A percentile compares a stretch with the other conserved stretches of the same genome.
phyloP scores from a whole-genome alignment of 2,797 vertebrate genomes.

The Ctenopoma kingsleyae region DNA sequence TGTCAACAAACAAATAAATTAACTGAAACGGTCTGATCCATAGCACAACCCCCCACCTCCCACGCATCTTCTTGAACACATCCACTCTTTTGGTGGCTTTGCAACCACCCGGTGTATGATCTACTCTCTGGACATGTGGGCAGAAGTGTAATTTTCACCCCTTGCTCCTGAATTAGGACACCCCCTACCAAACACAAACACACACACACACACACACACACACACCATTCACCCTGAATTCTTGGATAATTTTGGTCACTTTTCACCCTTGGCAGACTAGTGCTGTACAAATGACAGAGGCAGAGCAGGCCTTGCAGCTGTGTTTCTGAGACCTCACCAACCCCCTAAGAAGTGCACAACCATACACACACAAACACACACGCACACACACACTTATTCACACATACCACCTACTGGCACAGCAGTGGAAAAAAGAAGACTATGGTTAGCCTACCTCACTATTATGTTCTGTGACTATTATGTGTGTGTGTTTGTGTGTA shows the following conservation, averaged over 20 bases:
- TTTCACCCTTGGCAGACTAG: slow-evolving; percentile 70
- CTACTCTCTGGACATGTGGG: slow-evolving; percentile 87
- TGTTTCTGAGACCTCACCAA: slow-evolving; percentile 64
- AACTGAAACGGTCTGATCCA: neutral
- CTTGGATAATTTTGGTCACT: slow-evolving; percentile 72
- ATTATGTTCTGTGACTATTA: slow-evolving; percentile 58
- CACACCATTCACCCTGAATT: slow-evolving; percentile 43
- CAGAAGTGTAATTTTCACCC: slow-evolving; percentile 92
- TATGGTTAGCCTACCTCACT: slow-evolving; percentile 54
- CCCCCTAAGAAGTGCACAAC: slow-evolving; percentile 44
- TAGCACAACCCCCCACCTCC: neutral
- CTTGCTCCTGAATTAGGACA: slow-evolving; percentile 64
- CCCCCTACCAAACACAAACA: slow-evolving; percentile 27
- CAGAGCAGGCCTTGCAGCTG: slow-evolving; percentile 72
- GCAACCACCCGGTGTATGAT: slow-evolving; percentile 75
- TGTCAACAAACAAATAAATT: slow-evolving; percentile 25
- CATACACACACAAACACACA: slow-evolving; percentile 23
- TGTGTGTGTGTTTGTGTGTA: slow-evolving; percentile 32
- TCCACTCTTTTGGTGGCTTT: slow-evolving; percentile 69
- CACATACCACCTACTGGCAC: slow-evolving; percentile 65
- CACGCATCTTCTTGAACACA: slow-evolving; percentile 50
- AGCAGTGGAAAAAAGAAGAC: slow-evolving; percentile 49
- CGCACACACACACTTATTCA: slow-evolving; percentile 41
- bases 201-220: slow-evolving; percentile 27
- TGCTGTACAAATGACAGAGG: slow-evolving; percentile 72